Evolutionary conservation across 2,113 vertebrate species (phyloP), one percentile per base, ranked within the genome.

Genomic region (Oncorhynchus kisutch): DNA sequence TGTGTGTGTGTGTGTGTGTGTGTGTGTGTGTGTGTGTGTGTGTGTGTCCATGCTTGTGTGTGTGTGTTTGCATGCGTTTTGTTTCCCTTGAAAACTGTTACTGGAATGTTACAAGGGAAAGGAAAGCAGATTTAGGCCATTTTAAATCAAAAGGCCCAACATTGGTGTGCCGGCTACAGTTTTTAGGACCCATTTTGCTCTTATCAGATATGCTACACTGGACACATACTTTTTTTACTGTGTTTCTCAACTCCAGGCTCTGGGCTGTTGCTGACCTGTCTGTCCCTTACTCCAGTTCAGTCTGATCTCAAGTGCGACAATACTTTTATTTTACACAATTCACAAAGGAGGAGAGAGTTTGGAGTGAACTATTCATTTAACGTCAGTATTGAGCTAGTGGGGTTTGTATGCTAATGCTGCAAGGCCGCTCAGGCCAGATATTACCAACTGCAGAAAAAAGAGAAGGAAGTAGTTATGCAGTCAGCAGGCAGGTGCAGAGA

Each of bases 401-500:
- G 51, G 51, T 45, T 45, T 45, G 39, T 45, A 45, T 45, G 39
- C 39, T 45, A 11, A 72, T 68, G n/a, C 69, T 64, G 22, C n/a
- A 70, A 77, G 64, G 51, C 20, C 12, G 31, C 39, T 34, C 18
- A 34, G 31, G 6, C 31, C 67, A 31, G 67, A 68, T 31, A 68
- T 45, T 27, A 49, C 14, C 13, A 24, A 22, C 13, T 2, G 31
- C 12, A 69, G 31, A 45, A 45, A 45, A 68, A 14, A 59, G 5
- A 48, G 66, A 48, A 57, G 5, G 25, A 54, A 81, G 74, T 65
- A 9, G 24, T 62, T 71, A 49, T 78, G 59, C 80, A 75, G 64
- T 22, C 18, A 7, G 65, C 76, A 83, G 73, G 74, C 84, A 90
- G 85, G 75, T 80, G 75, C 31, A 31, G 59, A 67, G 24, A 67